These are phyloP conservation scores for Drosophila kepulauana DNA, from an alignment of 1,140 invertebrate species.

Conservation along the genomic window DNA sequence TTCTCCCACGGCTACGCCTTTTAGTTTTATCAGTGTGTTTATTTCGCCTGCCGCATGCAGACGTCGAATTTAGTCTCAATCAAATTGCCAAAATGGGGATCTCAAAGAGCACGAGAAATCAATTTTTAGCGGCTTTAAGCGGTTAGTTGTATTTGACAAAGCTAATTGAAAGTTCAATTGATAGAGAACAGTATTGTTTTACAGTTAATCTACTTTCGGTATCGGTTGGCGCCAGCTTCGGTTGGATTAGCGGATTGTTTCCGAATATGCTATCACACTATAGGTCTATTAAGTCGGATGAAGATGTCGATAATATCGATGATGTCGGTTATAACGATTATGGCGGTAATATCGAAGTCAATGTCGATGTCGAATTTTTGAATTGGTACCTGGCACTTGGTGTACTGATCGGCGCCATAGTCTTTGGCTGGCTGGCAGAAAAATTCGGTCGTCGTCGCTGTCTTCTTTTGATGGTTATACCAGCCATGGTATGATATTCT, in stretches of 20 bases:
- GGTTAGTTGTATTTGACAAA: neutral
- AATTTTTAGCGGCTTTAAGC: constrained; percentile 8
- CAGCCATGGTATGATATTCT: constrained; percentile 40
- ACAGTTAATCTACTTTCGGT: neutral
- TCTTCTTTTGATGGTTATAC: constrained; percentile 48
- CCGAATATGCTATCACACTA: constrained; percentile 51
- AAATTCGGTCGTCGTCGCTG: constrained; percentile 50
- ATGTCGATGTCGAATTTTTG: constrained; percentile 84
- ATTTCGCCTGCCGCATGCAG: no score
- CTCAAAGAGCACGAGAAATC: constrained; percentile 4
- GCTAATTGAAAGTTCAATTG: neutral
- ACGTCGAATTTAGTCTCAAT: no score
- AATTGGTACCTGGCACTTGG: constrained; percentile 86
- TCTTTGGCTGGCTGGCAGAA: constrained; percentile 86
- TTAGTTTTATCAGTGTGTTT: no score
- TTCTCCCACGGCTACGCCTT: no score
- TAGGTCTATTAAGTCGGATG: no score
- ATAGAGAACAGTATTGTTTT: neutral
- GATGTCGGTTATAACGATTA: constrained; percentile 13
- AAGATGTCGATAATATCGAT: no score
- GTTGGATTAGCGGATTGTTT: constrained; percentile 15
- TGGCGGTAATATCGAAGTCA: constrained; percentile 50
- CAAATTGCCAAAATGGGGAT: neutral
- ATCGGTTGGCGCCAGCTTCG: neutral
- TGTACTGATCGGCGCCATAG: constrained; percentile 84